Conservation (phyloP, 2,113 vertebrate genomes). For the Leptosomus discolor region DNA sequence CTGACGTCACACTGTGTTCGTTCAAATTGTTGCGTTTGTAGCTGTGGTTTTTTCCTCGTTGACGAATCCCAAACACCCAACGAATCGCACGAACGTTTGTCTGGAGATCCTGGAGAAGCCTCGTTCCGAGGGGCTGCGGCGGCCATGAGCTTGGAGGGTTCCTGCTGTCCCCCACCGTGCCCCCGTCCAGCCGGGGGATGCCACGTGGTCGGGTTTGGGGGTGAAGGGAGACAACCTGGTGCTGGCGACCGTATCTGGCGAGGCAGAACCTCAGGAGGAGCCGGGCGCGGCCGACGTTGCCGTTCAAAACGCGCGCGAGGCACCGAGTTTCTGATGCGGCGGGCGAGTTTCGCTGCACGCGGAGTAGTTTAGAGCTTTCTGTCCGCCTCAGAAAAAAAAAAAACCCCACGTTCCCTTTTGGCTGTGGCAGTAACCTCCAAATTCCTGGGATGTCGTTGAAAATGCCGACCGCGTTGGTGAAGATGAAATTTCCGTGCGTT, state of each 20-base stretch:
- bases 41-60: not conserved
- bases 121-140: rapidly evolving
- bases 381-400: not conserved
- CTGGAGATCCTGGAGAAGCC: not conserved
- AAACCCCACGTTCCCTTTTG: not conserved
- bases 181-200: rapidly evolving
- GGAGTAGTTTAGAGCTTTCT: not conserved
- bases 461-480: not conserved
- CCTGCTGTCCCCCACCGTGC: rapidly evolving
- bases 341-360: not conserved
- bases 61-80: not conserved
- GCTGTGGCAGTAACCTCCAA: not conserved
- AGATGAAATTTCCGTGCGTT: not conserved
- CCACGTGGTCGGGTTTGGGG: not conserved
- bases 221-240: not conserved
- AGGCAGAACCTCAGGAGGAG: not conserved
- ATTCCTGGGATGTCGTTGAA: not conserved
- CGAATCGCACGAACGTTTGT: not conserved
- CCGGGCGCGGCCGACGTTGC: not conserved
- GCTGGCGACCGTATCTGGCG: rapidly evolving
- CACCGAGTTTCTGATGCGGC: not conserved
- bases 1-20: not conserved
- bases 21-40: not conserved
- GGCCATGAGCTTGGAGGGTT: not conserved
- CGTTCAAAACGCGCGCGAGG: not conserved